These are phyloP conservation scores for Vespertilio murinus DNA, from an alignment of 2,797 vertebrate genomes.

Conservation along the genomic window DNA sequence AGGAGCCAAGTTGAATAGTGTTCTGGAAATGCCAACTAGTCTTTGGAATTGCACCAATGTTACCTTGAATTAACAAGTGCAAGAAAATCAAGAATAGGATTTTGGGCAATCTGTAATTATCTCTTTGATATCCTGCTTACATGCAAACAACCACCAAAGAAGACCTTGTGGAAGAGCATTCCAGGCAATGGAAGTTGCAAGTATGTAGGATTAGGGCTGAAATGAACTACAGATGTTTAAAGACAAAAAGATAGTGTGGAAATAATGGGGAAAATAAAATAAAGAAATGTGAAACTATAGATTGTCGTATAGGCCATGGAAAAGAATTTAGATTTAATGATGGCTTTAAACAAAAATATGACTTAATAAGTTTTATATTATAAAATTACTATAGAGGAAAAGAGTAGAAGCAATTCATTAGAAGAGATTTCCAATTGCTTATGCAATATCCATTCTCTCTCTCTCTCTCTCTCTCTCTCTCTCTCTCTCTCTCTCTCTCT, in stretches of 20 bases:
- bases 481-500: no score
- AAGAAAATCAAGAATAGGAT: neutral
- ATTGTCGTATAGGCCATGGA: neutral
- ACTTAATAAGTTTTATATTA: neutral
- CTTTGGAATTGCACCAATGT: neutral
- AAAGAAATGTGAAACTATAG: neutral
- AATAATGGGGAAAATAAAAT: neutral
- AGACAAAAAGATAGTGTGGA: neutral
- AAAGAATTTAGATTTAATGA: neutral
- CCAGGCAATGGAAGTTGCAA: neutral
- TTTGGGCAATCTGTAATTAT: conserved; percentile 25
- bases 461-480: no score
- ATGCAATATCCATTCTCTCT: neutral
- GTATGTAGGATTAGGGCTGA: neutral
- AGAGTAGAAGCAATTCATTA: neutral
- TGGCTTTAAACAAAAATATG: neutral
- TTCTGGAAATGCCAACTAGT: neutral
- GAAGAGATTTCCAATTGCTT: neutral
- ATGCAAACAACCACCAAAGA: neutral
- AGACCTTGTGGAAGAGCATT: neutral
- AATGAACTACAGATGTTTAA: neutral
- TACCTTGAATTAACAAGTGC: neutral
- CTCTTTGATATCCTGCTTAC: conserved; percentile 51
- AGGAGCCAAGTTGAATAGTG: conserved; percentile 14
- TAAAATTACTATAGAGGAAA: neutral